phyloP scores from a whole-genome alignment of 2,888 invertebrate genomes.

The Drosophila formosana region DNA sequence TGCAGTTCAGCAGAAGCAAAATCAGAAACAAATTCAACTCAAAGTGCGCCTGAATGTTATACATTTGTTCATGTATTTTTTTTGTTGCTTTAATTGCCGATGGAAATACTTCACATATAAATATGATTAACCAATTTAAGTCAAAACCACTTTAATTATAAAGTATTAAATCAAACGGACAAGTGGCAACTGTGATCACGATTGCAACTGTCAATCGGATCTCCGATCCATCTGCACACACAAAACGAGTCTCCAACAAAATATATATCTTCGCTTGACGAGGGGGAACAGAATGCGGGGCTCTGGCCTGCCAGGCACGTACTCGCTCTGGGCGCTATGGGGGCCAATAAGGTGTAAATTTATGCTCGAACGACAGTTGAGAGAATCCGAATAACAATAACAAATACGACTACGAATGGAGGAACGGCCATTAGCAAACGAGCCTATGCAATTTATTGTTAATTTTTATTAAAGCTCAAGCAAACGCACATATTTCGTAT shows the following conservation, averaged over 20 bases:
- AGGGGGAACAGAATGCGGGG: neutral
- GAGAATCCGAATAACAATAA: constrained; percentile 48
- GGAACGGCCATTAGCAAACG: constrained; percentile 49
- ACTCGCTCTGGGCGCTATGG: constrained; percentile 77
- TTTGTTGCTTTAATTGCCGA: constrained; percentile 9
- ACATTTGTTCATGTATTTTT: constrained; percentile 18
- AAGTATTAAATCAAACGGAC: constrained; percentile 60
- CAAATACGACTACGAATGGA: constrained; percentile 21
- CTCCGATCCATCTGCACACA: constrained; percentile 37
- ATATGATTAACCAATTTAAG: constrained; percentile 79
- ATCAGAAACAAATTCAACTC: constrained; percentile 45
- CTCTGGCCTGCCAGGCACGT: constrained; percentile 51
- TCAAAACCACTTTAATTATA: constrained; percentile 78
- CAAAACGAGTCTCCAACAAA: constrained; percentile 19
- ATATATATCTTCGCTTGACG: neutral
- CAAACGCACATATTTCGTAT: constrained; percentile 72
- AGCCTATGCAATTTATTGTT: constrained; percentile 76
- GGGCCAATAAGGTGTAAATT: constrained; percentile 85
- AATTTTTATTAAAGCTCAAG: constrained; percentile 65
- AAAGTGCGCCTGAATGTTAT: constrained; percentile 36
- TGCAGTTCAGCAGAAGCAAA: constrained; percentile 27
- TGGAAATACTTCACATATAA: constrained; percentile 63
- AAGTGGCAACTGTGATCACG: constrained; percentile 39
- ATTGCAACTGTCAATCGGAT: constrained; percentile 43
- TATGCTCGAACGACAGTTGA: constrained; percentile 63